Conservation (phyloP, 2,797 vertebrate species). For the Xerus rutilus region DNA sequence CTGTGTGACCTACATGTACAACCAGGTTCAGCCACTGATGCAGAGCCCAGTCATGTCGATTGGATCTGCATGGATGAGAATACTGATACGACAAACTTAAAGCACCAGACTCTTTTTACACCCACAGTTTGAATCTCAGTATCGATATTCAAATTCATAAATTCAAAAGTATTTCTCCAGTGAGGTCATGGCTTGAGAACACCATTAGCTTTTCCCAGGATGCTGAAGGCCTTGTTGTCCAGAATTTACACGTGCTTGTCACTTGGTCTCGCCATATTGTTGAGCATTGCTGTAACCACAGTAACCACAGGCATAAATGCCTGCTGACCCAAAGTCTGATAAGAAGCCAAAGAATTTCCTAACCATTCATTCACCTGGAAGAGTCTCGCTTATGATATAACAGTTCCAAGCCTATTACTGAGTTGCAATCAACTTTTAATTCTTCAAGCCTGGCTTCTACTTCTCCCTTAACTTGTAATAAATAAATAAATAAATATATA, state of each 20-base stretch:
- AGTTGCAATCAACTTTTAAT: slow-evolving; percentile 89
- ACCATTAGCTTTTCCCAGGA: slow-evolving; percentile 83
- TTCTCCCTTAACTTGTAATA: slow-evolving; percentile 76
- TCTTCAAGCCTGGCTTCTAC: slow-evolving; percentile 84
- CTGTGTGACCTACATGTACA: background rate
- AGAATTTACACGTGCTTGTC: slow-evolving; percentile 88
- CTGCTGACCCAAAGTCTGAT: slow-evolving; percentile 82
- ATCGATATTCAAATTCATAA: background rate
- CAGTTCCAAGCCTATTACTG: slow-evolving; percentile 91
- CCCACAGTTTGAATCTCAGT: background rate
- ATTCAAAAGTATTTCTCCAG: accelerated
- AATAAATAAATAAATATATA: too few species aligned
- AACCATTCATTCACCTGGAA: slow-evolving; percentile 89
- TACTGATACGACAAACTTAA: background rate
- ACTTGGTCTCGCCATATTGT: slow-evolving; percentile 73
- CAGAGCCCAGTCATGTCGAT: background rate
- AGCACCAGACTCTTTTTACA: background rate
- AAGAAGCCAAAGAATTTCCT: slow-evolving; percentile 84
- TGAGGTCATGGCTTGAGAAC: slow-evolving; percentile 6
- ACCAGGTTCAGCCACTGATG: background rate
- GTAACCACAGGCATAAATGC: slow-evolving; percentile 88
- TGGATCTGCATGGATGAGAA: background rate
- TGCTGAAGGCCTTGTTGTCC: slow-evolving; percentile 90
- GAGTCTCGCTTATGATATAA: slow-evolving; percentile 89
- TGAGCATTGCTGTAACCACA: slow-evolving; percentile 87